Percentiles rank a stretch among this genome's conserved stretches.
phyloP scores from a whole-genome alignment of 2,797 vertebrate genomes.

The Pygocentrus nattereri region DNA sequence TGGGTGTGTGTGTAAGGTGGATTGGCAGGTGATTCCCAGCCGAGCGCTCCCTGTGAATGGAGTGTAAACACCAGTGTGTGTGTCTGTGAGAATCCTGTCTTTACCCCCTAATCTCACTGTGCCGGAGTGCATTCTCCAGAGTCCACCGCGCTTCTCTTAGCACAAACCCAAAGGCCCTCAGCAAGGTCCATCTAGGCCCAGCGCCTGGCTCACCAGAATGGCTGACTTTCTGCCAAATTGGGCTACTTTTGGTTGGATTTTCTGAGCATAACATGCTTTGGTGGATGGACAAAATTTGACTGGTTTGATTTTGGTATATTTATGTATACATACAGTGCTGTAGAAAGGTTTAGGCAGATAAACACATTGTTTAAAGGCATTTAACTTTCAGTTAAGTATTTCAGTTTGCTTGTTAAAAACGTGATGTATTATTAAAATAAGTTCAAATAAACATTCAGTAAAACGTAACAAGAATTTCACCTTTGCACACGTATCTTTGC shows the following conservation, averaged over 20 bases:
- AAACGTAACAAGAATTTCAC: too few species aligned
- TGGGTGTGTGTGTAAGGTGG: conserved; percentile 23
- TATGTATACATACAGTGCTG: too few species aligned
- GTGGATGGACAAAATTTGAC: not conserved
- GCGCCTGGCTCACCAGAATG: not conserved
- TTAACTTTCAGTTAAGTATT: too few species aligned
- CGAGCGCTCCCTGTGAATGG: conserved; percentile 46
- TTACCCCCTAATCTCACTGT: conserved; percentile 22
- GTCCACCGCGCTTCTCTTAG: not conserved
- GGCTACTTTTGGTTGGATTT: not conserved
- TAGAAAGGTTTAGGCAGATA: too few species aligned
- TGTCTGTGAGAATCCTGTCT: conserved; percentile 33
- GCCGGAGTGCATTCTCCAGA: not conserved
- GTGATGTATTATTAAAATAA: too few species aligned
- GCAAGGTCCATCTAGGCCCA: not conserved
- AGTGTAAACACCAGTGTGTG: conserved; percentile 39
- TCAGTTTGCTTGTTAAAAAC: too few species aligned
- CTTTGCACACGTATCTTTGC: too few species aligned
- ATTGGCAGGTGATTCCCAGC: conserved; percentile 55
- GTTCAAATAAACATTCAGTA: too few species aligned
- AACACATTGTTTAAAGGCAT: too few species aligned
- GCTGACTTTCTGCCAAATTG: not conserved
- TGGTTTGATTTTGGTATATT: too few species aligned
- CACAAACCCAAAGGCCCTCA: not conserved
- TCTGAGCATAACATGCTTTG: too few species aligned